Evolutionary conservation across 2,113 vertebrate species (phyloP).

Genomic region (Tenrec ecaudatus): DNA sequence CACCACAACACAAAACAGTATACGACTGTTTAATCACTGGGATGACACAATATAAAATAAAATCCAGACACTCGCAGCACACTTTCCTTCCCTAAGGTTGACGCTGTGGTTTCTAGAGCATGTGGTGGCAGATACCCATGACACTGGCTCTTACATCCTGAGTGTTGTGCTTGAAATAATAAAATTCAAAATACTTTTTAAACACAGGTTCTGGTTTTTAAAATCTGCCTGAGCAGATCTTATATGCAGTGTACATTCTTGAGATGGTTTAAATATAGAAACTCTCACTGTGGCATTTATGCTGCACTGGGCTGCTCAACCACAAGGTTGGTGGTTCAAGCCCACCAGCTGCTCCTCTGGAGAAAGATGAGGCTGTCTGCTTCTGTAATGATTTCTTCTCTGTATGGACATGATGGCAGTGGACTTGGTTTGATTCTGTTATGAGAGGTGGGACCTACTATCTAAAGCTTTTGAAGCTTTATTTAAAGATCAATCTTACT

Average conservation of each 20-base stretch:
- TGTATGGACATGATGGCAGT: too few species aligned
- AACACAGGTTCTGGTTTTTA: background rate
- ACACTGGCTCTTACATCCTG: background rate
- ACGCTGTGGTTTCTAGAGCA: background rate
- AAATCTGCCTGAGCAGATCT: constrained; percentile 19
- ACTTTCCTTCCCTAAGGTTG: background rate
- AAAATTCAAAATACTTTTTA: constrained; percentile 9
- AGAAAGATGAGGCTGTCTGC: too few species aligned
- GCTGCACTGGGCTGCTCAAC: background rate
- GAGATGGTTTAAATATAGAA: constrained; percentile 18
- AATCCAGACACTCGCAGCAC: background rate
- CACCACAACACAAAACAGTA: background rate
- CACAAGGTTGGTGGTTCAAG: too few species aligned
- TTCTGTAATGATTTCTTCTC: too few species aligned
- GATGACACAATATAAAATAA: background rate
- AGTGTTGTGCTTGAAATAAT: constrained; percentile 30
- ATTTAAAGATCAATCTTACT: constrained; percentile 88
- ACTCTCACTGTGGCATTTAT: background rate
- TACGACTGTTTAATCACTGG: constrained; percentile 14
- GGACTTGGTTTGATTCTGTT: background rate
- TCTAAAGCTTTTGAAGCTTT: background rate
- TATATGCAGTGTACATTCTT: background rate
- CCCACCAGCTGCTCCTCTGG: too few species aligned
- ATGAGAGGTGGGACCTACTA: background rate
- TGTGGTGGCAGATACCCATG: background rate